These are phyloP conservation scores for Pteria penguin DNA, from an alignment of 2,888 invertebrate genomes.

Conservation along the genomic window DNA sequence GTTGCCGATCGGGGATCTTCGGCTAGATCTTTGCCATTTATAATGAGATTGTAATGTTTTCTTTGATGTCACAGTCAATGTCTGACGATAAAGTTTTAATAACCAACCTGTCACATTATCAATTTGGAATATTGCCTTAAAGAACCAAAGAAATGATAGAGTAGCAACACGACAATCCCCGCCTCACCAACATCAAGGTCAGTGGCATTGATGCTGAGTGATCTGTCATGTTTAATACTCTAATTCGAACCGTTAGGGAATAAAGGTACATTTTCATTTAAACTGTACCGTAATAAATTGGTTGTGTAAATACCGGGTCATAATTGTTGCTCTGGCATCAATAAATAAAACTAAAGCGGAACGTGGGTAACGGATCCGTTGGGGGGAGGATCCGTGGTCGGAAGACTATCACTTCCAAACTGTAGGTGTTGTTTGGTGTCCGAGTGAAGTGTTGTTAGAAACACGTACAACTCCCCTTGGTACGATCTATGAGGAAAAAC, in stretches of 20 bases:
- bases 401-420: slow-evolving; percentile 9
- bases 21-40: slow-evolving; percentile 27
- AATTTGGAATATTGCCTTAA: slow-evolving; percentile 24
- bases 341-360: slow-evolving; percentile 14
- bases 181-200: slow-evolving; percentile 25
- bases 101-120: slow-evolving; percentile 26
- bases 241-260: no score
- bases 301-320: slow-evolving; percentile 3
- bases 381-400: slow-evolving; percentile 38
- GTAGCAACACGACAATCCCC: slow-evolving; percentile 10
- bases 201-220: slow-evolving; percentile 29
- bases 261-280: no score
- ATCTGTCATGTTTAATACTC: neutral
- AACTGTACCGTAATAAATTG: neutral
- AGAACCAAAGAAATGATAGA: no score
- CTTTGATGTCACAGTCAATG: slow-evolving; percentile 11
- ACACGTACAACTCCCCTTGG: slow-evolving; percentile 17
- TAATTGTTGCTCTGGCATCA: slow-evolving; percentile 30
- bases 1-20: slow-evolving; percentile 18
- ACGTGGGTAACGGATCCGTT: neutral
- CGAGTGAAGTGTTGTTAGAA: neutral
- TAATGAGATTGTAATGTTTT: neutral
- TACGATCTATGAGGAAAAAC: slow-evolving; percentile 23
- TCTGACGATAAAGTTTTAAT: slow-evolving; percentile 15
- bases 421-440: slow-evolving; percentile 22